Conservation (phyloP, 2,888 invertebrate genomes). For the Brachylomia viminalis region DNA sequence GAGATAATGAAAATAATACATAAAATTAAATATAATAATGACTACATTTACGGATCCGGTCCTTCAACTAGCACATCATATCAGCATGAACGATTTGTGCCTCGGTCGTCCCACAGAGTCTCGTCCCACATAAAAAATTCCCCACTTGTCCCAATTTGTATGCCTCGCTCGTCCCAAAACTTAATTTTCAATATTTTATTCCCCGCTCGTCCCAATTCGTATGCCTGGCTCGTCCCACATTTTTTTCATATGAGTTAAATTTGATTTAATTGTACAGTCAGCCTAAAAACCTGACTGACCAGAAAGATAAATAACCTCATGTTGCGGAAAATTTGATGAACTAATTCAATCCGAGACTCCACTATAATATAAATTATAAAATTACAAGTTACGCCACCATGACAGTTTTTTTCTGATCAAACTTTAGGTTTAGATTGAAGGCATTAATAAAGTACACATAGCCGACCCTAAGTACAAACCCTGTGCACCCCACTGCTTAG, state of each 20-base stretch:
- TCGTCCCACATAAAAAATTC: conserved; percentile 16
- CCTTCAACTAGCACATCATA: too few relatives aligned
- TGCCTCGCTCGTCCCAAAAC: conserved; percentile 15
- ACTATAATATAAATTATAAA: conserved; percentile 12
- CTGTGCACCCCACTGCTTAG: conserved; percentile 14
- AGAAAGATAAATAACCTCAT: conserved; percentile 26
- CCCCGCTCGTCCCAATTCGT: conserved; percentile 17
- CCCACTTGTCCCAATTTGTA: conserved; percentile 13
- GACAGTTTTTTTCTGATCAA: conserved; percentile 15
- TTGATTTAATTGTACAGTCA: conserved; percentile 26
- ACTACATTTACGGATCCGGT: too few relatives aligned
- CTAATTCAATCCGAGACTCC: conserved; percentile 21
- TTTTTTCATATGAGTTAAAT: conserved; percentile 14
- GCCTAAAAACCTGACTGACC: conserved; percentile 24
- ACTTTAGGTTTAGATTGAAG: conserved; percentile 10
- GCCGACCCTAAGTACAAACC: conserved; percentile 17
- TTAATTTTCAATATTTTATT: conserved; percentile 21
- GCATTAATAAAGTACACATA: conserved; percentile 11
- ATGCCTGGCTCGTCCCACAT: conserved; percentile 17
- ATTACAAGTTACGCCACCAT: conserved; percentile 15
- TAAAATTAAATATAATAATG: too few relatives aligned
- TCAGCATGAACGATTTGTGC: background rate
- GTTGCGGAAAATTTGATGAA: conserved; percentile 21
- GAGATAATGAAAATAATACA: too few relatives aligned
- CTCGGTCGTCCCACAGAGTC: conserved; percentile 10